Evolutionary conservation across 2,888 invertebrate genomes (phyloP), one percentile per base, ranked within the genome.

Genomic region (Nomada ruficornis): DNA sequence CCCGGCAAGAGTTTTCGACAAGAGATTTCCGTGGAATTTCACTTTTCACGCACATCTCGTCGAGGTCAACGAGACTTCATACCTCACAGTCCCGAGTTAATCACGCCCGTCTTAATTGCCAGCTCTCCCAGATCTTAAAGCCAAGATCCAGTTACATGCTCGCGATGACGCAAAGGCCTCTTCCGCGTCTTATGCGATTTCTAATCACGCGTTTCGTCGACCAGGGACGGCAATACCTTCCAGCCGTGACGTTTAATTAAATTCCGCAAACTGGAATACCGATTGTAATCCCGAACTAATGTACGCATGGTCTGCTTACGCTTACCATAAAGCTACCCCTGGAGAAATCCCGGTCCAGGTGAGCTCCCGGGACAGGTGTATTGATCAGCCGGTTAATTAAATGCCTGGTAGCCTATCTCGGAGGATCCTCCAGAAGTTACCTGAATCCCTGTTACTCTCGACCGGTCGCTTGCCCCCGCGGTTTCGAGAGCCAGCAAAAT

Each of bases 311-410:
- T 74, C 80, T 70, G 76, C 73, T 85, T 75, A 77, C 76, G 82
- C 80, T 80, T 76, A 79, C 72, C 78, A 70, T 83, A 78, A 87
- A 86, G 87, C 83, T 76, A 77, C 57, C 86, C 82, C 85, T 62
- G 79, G 85, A 80, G 86, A 85, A 85, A 86, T 86, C 87, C 86
- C 78, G 86, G 83, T 55, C 74, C 88, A 88, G 88, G 88, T 88
- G 86, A 88, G 83, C 85, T 82, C 88, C 82, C 88, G 83, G 88
- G 85, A 70, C 88, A 88, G 86, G 81, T 84, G 81, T 87, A 88
- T 88, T 85, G 88, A 88, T 88, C 88, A 87, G 84, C 77, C 80
- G 70, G 88, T 85, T 88, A 88, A 88, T 88, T 88, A 88, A 88
- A 87, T 80, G 79, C 81, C 74, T 65, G 74, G 59, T 59, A 20